Evolutionary conservation across 2,797 vertebrate genomes (phyloP).

Genomic region (Chiroxiphia lanceolata): DNA sequence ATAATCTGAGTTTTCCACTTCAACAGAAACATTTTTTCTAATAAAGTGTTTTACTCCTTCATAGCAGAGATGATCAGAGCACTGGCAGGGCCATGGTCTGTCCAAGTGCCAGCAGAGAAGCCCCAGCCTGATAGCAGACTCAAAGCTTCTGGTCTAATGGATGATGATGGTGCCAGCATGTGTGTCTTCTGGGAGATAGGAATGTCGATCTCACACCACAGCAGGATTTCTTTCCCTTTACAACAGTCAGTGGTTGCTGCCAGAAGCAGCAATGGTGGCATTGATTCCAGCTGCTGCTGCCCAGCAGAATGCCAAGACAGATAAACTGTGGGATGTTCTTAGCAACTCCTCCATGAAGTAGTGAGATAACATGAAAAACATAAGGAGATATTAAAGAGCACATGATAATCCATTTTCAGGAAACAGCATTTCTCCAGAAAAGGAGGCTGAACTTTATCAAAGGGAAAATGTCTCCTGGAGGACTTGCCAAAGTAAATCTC

Average conservation of each 20-base stretch:
- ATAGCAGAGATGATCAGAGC: constrained; percentile 1
- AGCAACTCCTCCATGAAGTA: constrained; percentile 26
- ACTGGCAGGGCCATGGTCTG: constrained; percentile 10
- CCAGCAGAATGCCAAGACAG: constrained; percentile 38
- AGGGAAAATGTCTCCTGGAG: constrained; percentile 37
- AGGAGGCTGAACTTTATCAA: constrained; percentile 59
- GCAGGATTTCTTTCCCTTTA: not conserved
- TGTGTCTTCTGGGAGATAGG: constrained; percentile 27
- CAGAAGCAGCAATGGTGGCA: constrained; percentile 29
- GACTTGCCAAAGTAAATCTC: constrained; percentile 69
- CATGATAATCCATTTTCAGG: constrained; percentile 68
- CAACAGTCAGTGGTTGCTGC: not conserved
- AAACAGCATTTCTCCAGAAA: constrained; percentile 48
- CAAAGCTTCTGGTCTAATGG: not conserved
- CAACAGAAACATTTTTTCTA: constrained; percentile 28
- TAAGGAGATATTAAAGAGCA: constrained; percentile 50
- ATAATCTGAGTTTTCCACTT: constrained; percentile 34
- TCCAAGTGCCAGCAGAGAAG: constrained; percentile 9
- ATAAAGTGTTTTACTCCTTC: constrained; percentile 21
- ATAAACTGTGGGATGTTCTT: constrained; percentile 48
- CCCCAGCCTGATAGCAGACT: constrained; percentile 19
- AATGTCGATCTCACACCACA: not conserved
- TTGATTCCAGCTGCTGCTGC: constrained; percentile 34
- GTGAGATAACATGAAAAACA: constrained; percentile 53
- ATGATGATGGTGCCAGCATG: constrained; percentile 39